Base-by-base conservation (phyloP, 2,888 invertebrate species). In the Dioctria rufipes region DNA sequence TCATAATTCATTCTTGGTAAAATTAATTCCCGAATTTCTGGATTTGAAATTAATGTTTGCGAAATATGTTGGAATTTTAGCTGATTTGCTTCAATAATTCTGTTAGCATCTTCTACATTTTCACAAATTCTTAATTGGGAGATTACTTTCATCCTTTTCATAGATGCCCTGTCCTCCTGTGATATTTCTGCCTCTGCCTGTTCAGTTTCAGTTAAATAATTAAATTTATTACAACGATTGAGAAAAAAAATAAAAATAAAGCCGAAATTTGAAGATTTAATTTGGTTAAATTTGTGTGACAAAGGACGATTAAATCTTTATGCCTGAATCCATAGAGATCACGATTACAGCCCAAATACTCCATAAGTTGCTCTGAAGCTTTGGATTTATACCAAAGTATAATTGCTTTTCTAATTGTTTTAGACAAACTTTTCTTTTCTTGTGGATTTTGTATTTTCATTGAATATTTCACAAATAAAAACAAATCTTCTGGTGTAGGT, bases 331-430 rank as follows among this genome's bases (percentile, higher is more conserved):
- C 73, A 54, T 73, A 58, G 46, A 77, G n/a, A 13, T 49, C 58
- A 4, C 77, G 77, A 11, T 75, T n/a, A 46, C 40, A 37, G n/a
- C 25, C 63, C 51, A 60, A 25, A 42, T 46, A 39, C 0, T 46
- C 73, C 9, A 73, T 85, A 83, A 43, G 88, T 78, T 0, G 54
- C 81, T 0, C 83, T 85, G 0, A 84, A 66, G 0, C 86, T 58
- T 54, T 85, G 85, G 11, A 80, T 63, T 54, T 84, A 83, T 88
- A 88, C 89, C 89, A 88, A 0, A 85, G 82, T 0, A 83, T 81
- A 5, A 89, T 82, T 3, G 88, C 86, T 79, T 87, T 88, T 5
- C 86, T 86, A 0, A 85, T 83, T 0, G 89, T 88, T 58, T 85
- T 86, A 3, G 85, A 86, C 9, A 88, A 84, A 0, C 85, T 84